phyloP scores from a whole-genome alignment of 2,888 invertebrate genomes.

The Lepeophtheirus nordmannii region DNA sequence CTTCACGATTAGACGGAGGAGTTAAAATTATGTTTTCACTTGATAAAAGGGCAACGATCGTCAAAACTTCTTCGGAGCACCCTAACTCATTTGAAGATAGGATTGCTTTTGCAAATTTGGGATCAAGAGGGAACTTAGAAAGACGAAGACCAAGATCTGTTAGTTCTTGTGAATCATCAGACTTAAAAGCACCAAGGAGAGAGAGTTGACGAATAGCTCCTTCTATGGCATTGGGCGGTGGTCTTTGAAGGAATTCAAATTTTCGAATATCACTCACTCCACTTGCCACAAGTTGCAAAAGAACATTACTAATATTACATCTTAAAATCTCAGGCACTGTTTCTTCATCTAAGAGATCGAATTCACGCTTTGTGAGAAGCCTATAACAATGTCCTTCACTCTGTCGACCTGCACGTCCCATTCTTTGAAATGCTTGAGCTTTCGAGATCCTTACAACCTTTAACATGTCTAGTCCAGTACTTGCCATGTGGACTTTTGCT shows the following conservation, averaged over 20 bases:
- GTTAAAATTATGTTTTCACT: slow-evolving; percentile 69
- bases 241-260: slow-evolving; percentile 82
- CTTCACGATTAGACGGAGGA: slow-evolving; percentile 55
- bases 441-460: slow-evolving; percentile 59
- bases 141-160: slow-evolving; percentile 66
- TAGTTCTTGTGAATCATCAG: slow-evolving; percentile 41
- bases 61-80: slow-evolving; percentile 48
- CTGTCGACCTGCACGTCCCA: slow-evolving; percentile 80
- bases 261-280: slow-evolving; percentile 57
- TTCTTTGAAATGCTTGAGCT: slow-evolving; percentile 82
- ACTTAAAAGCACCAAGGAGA: slow-evolving; percentile 46
- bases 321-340: slow-evolving; percentile 74
- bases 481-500: slow-evolving; percentile 62
- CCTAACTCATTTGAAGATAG: slow-evolving; percentile 57
- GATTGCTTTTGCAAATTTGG: slow-evolving; percentile 64
- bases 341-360: slow-evolving; percentile 51
- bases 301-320: slow-evolving; percentile 52
- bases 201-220: slow-evolving; percentile 38
- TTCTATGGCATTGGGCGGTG: slow-evolving; percentile 46
- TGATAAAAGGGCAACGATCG: slow-evolving; percentile 69
- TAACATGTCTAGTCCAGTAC: slow-evolving; percentile 65
- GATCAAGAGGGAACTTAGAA: slow-evolving; percentile 81
- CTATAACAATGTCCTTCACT: slow-evolving; percentile 70
- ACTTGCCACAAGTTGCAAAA: slow-evolving; percentile 62
- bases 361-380: slow-evolving; percentile 40